A percentile compares a stretch with the other conserved stretches of the same genome.
phyloP scores from a whole-genome alignment of 2,888 invertebrate genomes.

The Cancer borealis region DNA sequence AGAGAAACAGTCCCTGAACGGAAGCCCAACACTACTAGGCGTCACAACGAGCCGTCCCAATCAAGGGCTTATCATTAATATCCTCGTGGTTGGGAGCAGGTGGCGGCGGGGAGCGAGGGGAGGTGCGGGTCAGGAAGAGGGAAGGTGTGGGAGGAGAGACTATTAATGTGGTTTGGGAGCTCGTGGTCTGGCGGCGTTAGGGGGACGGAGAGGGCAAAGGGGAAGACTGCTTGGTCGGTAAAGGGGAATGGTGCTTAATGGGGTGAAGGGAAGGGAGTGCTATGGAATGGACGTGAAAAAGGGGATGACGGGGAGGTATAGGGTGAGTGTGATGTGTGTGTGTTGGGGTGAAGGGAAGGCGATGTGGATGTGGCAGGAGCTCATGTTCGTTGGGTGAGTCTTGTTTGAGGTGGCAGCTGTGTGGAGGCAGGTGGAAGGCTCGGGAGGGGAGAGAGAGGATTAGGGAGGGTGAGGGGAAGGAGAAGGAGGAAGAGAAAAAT shows the following conservation, averaged over 20 bases:
- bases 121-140: conserved; percentile 29
- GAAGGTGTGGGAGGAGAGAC: conserved; percentile 30
- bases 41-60: not conserved
- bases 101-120: conserved; percentile 9
- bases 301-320: not conserved
- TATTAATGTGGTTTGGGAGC: conserved; percentile 39
- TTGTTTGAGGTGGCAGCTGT: not conserved
- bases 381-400: not conserved
- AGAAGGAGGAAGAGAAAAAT: not conserved
- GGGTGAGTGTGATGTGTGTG: not conserved
- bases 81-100: conserved; percentile 31
- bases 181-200: conserved; percentile 15
- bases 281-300: conserved; percentile 37
- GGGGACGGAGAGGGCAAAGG: conserved; percentile 16
- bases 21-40: not conserved
- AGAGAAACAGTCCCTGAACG: not conserved
- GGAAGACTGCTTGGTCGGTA: conserved; percentile 4
- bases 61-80: conserved; percentile 24
- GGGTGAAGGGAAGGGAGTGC: conserved; percentile 29
- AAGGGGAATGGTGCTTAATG: conserved; percentile 29
- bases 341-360: not conserved
- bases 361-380: not conserved
- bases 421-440: too few species aligned
- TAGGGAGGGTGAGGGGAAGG: too few species aligned
- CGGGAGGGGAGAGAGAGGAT: too few species aligned